These are phyloP conservation scores for Leptocoma aspasia DNA, from an alignment of 2,113 vertebrate species.

Conservation along the genomic window DNA sequence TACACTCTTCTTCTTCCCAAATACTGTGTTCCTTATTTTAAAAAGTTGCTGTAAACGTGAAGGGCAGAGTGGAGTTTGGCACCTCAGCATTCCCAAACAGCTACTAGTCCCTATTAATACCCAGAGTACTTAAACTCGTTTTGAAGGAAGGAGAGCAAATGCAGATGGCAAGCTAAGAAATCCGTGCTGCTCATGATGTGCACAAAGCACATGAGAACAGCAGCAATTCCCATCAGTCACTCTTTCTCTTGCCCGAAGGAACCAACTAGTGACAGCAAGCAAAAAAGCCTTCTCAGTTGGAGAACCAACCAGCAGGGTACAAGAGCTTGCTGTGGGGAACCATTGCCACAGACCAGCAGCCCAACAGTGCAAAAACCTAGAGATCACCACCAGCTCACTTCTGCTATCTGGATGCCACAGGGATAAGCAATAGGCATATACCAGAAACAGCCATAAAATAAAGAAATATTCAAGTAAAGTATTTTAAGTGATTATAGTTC, in stretches of 20 bases:
- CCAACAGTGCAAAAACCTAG: neutral
- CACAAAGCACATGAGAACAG: neutral
- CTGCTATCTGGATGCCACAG: neutral
- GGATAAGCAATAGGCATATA: neutral
- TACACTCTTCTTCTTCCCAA: neutral
- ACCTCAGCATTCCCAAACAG: neutral
- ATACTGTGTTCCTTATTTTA: neutral
- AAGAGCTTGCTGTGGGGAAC: neutral
- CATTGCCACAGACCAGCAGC: neutral
- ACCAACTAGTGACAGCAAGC: neutral
- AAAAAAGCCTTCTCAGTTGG: neutral
- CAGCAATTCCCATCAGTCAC: neutral
- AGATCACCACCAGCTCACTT: neutral
- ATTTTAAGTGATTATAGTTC: neutral
- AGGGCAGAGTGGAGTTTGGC: neutral
- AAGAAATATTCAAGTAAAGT: neutral
- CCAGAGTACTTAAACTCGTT: neutral
- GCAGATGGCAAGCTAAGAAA: neutral
- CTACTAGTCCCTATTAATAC: neutral
- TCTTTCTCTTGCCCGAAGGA: neutral
- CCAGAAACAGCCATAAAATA: neutral
- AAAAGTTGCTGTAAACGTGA: neutral
- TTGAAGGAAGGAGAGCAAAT: neutral
- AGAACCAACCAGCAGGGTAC: neutral
- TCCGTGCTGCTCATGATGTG: rapidly evolving